Percentiles rank a stretch among this genome's conserved stretches.
These are phyloP conservation scores for Pipistrellus pygmaeus DNA, from an alignment of 2,797 vertebrate species.

Conservation along the genomic window DNA sequence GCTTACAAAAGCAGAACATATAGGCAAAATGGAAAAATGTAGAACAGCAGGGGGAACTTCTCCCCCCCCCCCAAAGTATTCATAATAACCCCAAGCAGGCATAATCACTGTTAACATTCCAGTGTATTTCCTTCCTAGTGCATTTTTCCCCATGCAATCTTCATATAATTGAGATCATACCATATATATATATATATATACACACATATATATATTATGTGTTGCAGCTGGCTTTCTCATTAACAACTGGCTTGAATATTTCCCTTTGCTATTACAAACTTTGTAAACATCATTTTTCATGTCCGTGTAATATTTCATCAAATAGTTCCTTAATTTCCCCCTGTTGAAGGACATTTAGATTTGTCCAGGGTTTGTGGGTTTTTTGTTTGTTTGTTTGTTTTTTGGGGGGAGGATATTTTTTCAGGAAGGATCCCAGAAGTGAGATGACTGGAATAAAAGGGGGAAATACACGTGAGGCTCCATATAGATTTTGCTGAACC, in stretches of 20 bases:
- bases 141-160: conserved; percentile 45
- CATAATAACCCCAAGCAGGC: conserved; percentile 44
- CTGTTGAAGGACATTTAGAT: background rate
- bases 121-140: conserved; percentile 40
- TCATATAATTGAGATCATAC: conserved; percentile 4
- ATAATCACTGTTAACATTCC: background rate
- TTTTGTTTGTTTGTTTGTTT: background rate
- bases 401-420: background rate
- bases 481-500: background rate
- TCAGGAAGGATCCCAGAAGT: background rate
- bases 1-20: conserved; percentile 68
- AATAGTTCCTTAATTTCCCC: background rate
- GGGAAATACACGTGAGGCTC: background rate
- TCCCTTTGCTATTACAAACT: background rate
- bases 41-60: conserved; percentile 54
- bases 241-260: background rate
- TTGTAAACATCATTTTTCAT: conserved; percentile 56
- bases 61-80: background rate
- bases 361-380: background rate
- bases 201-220: background rate
- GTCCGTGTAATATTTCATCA: conserved; percentile 25
- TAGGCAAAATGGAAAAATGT: conserved; percentile 67
- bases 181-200: background rate
- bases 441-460: background rate
- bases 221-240: conserved; percentile 18